Base-by-base conservation (phyloP, 37 sponge, comb jelly and placozoan species). In the Beroe ovata region DNA sequence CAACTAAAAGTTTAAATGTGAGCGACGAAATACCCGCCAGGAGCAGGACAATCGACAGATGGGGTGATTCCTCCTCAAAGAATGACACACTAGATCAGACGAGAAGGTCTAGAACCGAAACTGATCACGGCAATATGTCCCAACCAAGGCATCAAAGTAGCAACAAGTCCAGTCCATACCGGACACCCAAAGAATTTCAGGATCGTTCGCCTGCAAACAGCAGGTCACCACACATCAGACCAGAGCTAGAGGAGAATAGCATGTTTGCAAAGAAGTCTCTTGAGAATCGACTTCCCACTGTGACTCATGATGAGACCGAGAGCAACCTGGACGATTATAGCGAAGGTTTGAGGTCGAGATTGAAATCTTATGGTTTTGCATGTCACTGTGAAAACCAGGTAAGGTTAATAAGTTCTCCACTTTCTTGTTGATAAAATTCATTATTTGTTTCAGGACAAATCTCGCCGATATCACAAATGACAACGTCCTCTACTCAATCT, bases 1-100 rank as follows among this genome's bases (percentile, higher is more conserved):
- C 84, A 41, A 35, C 33, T 39, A 30, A 77, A 54, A 77, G 84
- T 77, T 29, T 77, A 26, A 77, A 40, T 29, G 47, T 77, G 26
- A 77, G 84, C 25, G 84, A 77, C n/a, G 54, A 77, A n/a, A 42
- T 42, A n/a, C 84, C 42, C 21, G 33, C 41, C 84, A 39, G n/a
- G 47, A 4, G 4, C 4, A 77, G 84, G 21, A n/a, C 47, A 14
- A 42, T 23, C 14, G 69, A 66, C 69, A 66, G 34, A 47, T 47
- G 54, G 54, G 54, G 54, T 11, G 54, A 47, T 11, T 47, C 54
- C 54, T 47, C 54, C 54, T 6, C 11, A 6, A 6, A 47, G 11
- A 47, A 47, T 16, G 54, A 47, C 54, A 47, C 54, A 16, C 54
- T 11, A 47, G 54, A 47, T 11, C 11, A 6, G 6, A 47, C 11